Evolutionary conservation across 2,888 invertebrate species (phyloP).

Genomic region (Meghimatium bilineatum): DNA sequence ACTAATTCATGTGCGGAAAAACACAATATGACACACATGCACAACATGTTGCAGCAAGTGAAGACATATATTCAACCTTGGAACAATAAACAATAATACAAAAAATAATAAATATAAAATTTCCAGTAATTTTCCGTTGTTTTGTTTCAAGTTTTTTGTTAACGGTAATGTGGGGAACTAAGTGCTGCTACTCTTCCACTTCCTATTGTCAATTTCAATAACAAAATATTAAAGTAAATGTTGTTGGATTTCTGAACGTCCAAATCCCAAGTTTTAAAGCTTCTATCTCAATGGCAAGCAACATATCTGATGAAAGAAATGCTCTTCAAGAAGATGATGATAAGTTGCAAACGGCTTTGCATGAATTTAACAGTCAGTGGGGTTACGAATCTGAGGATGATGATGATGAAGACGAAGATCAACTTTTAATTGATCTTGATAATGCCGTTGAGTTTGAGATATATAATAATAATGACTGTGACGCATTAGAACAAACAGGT

Average conservation of each 20-base stretch:
- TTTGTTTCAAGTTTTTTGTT: no score
- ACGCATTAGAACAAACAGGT: constrained; percentile 27
- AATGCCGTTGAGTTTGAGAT: no score
- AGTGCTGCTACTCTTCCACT: not conserved
- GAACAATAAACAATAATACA: no score
- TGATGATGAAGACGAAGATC: constrained; percentile 58
- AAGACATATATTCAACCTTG: no score
- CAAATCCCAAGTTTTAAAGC: not conserved
- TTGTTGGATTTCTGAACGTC: not conserved
- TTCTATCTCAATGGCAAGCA: constrained; percentile 8
- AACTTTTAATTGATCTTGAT: constrained; percentile 50
- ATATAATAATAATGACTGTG: no score
- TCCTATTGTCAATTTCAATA: not conserved
- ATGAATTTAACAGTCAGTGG: constrained; percentile 54
- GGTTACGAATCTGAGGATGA: constrained; percentile 45
- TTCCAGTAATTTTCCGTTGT: no score
- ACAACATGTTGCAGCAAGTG: no score
- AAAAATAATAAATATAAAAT: no score
- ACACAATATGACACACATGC: no score
- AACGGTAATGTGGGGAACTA: not conserved
- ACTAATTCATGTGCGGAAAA: no score
- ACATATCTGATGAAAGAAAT: constrained; percentile 42
- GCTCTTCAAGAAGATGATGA: constrained; percentile 65
- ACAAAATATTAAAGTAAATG: not conserved
- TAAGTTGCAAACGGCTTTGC: constrained; percentile 61